Conservation (phyloP, 64 coral and sea anemone genomes). For the Dendrophyllia cribrosa region DNA sequence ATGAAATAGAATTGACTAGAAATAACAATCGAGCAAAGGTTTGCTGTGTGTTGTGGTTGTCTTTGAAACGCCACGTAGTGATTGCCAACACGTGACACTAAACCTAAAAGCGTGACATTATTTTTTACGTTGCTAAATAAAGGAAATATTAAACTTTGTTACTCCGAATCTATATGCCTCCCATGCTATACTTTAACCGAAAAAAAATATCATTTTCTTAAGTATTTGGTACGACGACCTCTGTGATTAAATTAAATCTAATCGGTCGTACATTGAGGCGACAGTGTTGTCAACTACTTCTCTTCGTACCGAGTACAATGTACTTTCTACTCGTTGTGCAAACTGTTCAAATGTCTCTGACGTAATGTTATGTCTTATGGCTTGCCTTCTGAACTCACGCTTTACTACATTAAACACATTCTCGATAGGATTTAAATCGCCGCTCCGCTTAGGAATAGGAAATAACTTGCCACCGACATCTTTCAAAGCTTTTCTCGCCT, state of each 20-base stretch:
- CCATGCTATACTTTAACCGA: no score
- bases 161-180: no score
- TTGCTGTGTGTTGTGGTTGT: no score
- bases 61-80: no score
- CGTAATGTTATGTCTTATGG: slow-evolving; percentile 22
- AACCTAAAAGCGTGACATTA: no score
- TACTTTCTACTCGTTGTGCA: not conserved
- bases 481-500: not conserved
- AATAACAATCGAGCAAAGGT: no score
- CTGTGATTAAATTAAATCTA: not conserved
- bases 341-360: slow-evolving; percentile 54
- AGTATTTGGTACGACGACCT: not conserved
- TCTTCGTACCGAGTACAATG: slow-evolving; percentile 1
- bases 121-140: no score
- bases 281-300: slow-evolving; percentile 38
- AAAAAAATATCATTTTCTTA: not conserved
- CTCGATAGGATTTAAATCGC: slow-evolving; percentile 63
- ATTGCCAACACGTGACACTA: no score
- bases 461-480: not conserved
- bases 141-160: no score
- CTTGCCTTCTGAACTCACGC: slow-evolving; percentile 1
- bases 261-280: slow-evolving; percentile 11
- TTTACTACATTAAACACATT: slow-evolving; percentile 51
- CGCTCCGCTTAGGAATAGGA: slow-evolving; percentile 36
- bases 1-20: no score